phyloP scores from a whole-genome alignment of 2,113 vertebrate genomes.

The Thamnophis sirtalis region DNA sequence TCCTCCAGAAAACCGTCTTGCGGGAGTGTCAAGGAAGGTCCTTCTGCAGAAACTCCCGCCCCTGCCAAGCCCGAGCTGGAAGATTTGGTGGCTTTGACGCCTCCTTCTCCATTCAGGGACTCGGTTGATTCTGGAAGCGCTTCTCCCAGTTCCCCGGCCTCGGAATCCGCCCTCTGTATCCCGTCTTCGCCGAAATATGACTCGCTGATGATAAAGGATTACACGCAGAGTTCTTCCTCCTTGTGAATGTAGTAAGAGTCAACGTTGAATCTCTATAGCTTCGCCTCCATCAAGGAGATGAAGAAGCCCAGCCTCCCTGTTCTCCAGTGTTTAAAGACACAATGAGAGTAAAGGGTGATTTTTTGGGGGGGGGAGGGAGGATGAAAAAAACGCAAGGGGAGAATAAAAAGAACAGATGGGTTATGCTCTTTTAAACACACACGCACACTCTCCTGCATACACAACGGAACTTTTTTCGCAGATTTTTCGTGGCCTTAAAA shows the following conservation, averaged over 20 bases:
- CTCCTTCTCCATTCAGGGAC: constrained; percentile 96
- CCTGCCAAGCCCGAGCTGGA: constrained; percentile 81
- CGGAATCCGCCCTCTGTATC: constrained; percentile 82
- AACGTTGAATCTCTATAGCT: constrained; percentile 30
- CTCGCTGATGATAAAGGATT: constrained; percentile 90
- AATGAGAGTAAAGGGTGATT: constrained; percentile 43
- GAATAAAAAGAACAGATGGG: constrained; percentile 52
- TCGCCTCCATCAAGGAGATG: constrained; percentile 26
- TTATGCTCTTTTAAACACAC: constrained; percentile 54
- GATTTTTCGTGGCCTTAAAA: constrained; percentile 90
- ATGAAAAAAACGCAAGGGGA: constrained; percentile 25
- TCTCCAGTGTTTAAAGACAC: constrained; percentile 58
- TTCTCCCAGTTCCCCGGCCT: constrained; percentile 80
- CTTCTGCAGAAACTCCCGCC: constrained; percentile 65
- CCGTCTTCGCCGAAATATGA: constrained; percentile 89
- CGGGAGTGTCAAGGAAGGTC: constrained; percentile 63
- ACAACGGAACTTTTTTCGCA: constrained; percentile 56
- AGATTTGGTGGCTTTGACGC: constrained; percentile 91
- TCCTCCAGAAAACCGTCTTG: constrained; percentile 63
- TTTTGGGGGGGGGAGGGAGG: neutral
- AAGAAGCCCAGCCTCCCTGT: constrained; percentile 48
- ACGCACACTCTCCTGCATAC: constrained; percentile 23
- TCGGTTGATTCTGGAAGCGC: constrained; percentile 86
- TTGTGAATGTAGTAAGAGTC: constrained; percentile 78
- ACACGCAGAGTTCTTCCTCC: constrained; percentile 97